These are phyloP conservation scores for Hydractinia symbiolongicarpus DNA, from an alignment of 30 jellyfish, hydroid and myxozoan species.

Conservation along the genomic window DNA sequence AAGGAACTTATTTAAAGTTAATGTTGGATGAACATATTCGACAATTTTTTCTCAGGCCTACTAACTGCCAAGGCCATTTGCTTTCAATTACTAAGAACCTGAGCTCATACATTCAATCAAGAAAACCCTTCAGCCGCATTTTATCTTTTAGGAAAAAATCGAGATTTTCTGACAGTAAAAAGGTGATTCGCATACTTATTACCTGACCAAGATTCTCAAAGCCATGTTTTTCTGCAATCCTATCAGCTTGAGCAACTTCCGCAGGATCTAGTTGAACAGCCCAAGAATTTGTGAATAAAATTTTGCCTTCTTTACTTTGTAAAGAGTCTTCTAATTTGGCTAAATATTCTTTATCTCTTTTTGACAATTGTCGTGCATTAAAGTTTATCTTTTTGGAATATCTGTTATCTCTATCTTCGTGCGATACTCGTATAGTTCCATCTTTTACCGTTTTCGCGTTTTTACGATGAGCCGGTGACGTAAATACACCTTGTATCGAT, in stretches of 20 bases:
- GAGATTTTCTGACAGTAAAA: no score
- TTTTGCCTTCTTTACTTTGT: slow-evolving; percentile 64
- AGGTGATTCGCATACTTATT: background rate
- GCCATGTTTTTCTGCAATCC: slow-evolving; percentile 91
- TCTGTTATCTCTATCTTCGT: slow-evolving; percentile 29
- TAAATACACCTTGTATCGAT: no score
- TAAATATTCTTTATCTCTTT: slow-evolving; percentile 67
- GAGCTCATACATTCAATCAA: no score
- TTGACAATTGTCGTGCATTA: slow-evolving; percentile 82
- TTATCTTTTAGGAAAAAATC: no score
- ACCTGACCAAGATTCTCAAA: slow-evolving; percentile 97
- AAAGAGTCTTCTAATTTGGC: slow-evolving; percentile 86
- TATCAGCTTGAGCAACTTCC: slow-evolving; percentile 93
- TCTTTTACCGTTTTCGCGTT: background rate
- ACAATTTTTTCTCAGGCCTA: no score
- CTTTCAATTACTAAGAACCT: no score
- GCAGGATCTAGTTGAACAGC: slow-evolving; percentile 98
- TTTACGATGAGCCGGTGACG: slow-evolving; percentile 7
- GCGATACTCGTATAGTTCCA: slow-evolving; percentile 26
- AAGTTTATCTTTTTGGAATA: slow-evolving; percentile 35
- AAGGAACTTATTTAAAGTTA: no score
- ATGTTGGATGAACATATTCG: no score
- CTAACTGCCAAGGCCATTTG: no score
- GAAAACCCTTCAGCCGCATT: no score
- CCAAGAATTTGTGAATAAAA: slow-evolving; percentile 88